Conservation (phyloP, 2,888 invertebrate species). For the Andrena minutula region DNA sequence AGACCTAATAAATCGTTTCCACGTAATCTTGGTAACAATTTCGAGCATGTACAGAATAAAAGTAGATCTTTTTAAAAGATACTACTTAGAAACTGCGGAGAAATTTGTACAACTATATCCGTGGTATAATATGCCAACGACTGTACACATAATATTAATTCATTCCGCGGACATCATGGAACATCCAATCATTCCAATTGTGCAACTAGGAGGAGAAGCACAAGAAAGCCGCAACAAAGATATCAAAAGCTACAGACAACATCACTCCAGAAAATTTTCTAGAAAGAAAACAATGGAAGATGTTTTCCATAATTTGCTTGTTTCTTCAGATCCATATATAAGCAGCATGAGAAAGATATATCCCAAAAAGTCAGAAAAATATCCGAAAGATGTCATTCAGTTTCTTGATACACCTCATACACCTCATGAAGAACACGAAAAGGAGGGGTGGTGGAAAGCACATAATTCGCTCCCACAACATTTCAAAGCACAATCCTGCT, state of each 20-base stretch:
- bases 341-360: constrained; percentile 9
- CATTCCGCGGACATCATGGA: too few species aligned
- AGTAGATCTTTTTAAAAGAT: neutral
- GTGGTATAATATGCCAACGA: neutral
- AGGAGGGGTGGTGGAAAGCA: neutral
- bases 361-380: neutral
- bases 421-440: neutral
- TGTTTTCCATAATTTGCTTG: constrained; percentile 10
- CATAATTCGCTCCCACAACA: neutral
- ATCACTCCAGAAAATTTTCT: neutral
- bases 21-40: neutral
- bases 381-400: constrained; percentile 4
- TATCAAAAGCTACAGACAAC: neutral
- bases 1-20: constrained; percentile 3
- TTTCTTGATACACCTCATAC: neutral
- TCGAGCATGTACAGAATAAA: neutral
- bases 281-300: constrained; percentile 9
- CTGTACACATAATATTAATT: too few species aligned
- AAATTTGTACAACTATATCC: constrained; percentile 2
- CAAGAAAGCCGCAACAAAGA: neutral
- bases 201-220: too few species aligned
- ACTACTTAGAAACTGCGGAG: neutral
- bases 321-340: neutral
- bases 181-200: too few species aligned
- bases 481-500: neutral